phyloP scores from a whole-genome alignment of 2,888 invertebrate species.

The Acleris sparsana region DNA sequence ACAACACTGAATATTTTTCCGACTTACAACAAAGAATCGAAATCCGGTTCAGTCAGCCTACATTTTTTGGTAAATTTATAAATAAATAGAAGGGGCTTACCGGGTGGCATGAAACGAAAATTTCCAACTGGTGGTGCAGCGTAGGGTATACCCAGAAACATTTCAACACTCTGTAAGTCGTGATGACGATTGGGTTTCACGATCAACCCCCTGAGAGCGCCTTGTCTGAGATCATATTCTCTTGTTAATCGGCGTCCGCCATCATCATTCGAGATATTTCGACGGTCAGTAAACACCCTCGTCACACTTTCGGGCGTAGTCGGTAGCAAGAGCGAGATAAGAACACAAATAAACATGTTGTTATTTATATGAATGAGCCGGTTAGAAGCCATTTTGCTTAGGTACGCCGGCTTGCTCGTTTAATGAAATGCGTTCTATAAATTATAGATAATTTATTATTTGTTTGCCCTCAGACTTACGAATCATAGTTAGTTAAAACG shows the following conservation, averaged over 20 bases:
- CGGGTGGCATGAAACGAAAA: conserved; percentile 93
- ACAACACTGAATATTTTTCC: too few species aligned
- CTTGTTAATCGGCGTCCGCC: conserved; percentile 77
- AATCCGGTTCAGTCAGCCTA: too few species aligned
- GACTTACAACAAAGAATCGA: too few species aligned
- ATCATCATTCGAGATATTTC: conserved; percentile 63
- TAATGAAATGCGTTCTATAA: conserved; percentile 64
- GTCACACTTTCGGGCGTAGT: conserved; percentile 69
- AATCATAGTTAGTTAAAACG: too few species aligned
- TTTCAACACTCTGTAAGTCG: conserved; percentile 86
- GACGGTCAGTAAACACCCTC: conserved; percentile 64
- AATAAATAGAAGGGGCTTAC: conserved; percentile 56
- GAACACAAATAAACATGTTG: conserved; percentile 79
- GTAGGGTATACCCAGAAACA: conserved; percentile 91
- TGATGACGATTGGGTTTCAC: conserved; percentile 85
- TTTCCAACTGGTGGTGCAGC: conserved; percentile 90
- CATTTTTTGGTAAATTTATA: too few species aligned
- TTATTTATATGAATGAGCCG: conserved; percentile 75
- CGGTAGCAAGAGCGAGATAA: conserved; percentile 74
- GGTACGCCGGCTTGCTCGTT: conserved; percentile 63
- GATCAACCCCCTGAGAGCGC: conserved; percentile 86
- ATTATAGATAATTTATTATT: conserved; percentile 50
- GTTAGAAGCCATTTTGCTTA: conserved; percentile 77
- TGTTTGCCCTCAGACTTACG: too few species aligned
- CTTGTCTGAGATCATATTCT: conserved; percentile 86